Conservation (phyloP, 1,140 invertebrate species). For the Drosophila ohnishii region DNA sequence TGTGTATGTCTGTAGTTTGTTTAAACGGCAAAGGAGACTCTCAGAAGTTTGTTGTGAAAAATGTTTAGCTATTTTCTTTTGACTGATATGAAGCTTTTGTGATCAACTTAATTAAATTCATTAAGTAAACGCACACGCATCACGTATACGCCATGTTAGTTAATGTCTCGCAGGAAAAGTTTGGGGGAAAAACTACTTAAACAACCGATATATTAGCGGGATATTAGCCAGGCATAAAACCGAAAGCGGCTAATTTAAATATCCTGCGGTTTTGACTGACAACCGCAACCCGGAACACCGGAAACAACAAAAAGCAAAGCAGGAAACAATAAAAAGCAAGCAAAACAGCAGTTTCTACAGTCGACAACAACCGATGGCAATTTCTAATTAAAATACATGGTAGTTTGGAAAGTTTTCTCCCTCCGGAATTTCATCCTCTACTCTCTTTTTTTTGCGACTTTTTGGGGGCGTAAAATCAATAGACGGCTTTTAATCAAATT, state of each 20-base stretch:
- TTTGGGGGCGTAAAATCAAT: slow-evolving; percentile 67
- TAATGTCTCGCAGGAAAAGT: slow-evolving; percentile 7
- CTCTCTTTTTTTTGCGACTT: slow-evolving; percentile 38
- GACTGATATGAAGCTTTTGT: slow-evolving; percentile 57
- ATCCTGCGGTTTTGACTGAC: slow-evolving; percentile 53
- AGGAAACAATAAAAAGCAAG: slow-evolving; percentile 1
- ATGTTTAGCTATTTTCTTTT: slow-evolving; percentile 59
- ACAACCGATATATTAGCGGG: slow-evolving; percentile 30
- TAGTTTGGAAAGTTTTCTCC: slow-evolving; percentile 59
- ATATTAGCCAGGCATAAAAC: slow-evolving; percentile 53
- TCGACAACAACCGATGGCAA: slow-evolving; percentile 36
- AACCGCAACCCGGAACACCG: slow-evolving; percentile 18
- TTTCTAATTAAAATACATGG: slow-evolving; percentile 74
- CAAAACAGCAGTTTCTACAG: slow-evolving; percentile 1
- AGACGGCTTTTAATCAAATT: slow-evolving; percentile 74
- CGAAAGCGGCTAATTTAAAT: slow-evolving; percentile 70
- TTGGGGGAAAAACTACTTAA: slow-evolving; percentile 35
- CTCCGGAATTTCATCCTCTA: slow-evolving; percentile 1
- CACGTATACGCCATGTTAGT: slow-evolving; percentile 64
- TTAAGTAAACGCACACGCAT: slow-evolving; percentile 49
- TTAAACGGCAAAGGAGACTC: slow-evolving; percentile 34
- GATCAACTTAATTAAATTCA: slow-evolving; percentile 79
- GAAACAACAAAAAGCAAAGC: background rate
- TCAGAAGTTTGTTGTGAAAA: slow-evolving; percentile 59
- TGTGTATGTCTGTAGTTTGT: slow-evolving; percentile 26